Conservation (phyloP, 2,797 vertebrate genomes). For the Urosaurus nigricauda region DNA sequence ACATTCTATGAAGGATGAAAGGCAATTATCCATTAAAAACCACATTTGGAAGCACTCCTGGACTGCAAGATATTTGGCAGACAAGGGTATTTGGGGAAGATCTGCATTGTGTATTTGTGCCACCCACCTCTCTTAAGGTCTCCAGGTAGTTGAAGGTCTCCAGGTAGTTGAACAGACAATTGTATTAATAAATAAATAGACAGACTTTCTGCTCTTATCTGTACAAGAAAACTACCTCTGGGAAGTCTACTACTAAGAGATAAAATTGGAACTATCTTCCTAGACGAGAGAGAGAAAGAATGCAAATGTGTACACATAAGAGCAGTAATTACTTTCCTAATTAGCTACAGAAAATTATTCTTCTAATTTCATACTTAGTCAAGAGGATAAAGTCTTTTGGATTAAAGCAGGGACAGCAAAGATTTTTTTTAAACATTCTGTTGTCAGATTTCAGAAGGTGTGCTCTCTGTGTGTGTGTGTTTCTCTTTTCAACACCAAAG, state of each 20-base stretch:
- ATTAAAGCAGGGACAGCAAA: neutral
- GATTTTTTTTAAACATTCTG: neutral
- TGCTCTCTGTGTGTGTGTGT: neutral
- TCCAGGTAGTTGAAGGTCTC: neutral
- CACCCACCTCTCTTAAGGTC: neutral
- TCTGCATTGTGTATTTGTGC: neutral
- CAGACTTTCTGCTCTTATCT: neutral
- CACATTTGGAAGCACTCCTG: neutral
- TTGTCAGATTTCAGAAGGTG: neutral
- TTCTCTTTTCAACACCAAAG: neutral
- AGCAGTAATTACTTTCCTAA: conserved; percentile 14
- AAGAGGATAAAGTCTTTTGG: neutral
- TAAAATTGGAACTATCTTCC: neutral
- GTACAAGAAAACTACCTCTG: neutral
- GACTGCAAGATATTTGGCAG: neutral
- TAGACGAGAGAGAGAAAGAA: neutral
- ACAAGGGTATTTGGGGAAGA: neutral
- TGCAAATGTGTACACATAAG: neutral
- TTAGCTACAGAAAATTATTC: conserved; percentile 13
- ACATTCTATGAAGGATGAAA: neutral
- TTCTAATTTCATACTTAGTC: neutral
- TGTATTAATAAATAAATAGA: neutral
- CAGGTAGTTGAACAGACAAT: neutral
- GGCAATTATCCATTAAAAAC: neutral
- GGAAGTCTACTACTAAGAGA: neutral